These are phyloP conservation scores for Ptilodon capucinus DNA, from an alignment of 2,888 invertebrate genomes.

Conservation along the genomic window DNA sequence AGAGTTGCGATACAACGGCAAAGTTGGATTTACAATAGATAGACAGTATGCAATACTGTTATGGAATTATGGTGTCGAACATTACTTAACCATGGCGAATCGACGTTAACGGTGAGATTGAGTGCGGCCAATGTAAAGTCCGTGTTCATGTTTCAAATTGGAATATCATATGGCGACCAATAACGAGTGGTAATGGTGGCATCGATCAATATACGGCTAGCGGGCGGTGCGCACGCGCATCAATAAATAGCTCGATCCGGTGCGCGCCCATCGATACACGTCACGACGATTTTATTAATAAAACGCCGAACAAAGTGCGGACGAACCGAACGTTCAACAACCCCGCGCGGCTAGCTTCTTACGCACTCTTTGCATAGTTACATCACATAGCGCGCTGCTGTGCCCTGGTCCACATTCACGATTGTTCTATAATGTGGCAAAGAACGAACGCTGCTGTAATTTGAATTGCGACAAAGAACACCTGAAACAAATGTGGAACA, in stretches of 20 bases:
- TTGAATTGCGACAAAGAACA: constrained; percentile 7
- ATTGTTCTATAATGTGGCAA: constrained; percentile 29
- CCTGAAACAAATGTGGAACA: constrained; percentile 34
- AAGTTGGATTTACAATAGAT: constrained; percentile 29
- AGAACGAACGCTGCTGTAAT: constrained; percentile 6
- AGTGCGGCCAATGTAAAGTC: constrained; percentile 30
- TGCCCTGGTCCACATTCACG: constrained; percentile 44
- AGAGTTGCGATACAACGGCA: constrained; percentile 18
- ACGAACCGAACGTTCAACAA: constrained; percentile 71
- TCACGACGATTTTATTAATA: constrained; percentile 79
- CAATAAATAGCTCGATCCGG: constrained; percentile 73
- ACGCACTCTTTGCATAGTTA: constrained; percentile 53
- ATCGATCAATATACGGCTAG: constrained; percentile 51
- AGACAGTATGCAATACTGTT: constrained; percentile 33
- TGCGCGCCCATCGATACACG: constrained; percentile 71
- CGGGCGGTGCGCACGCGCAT: constrained; percentile 61
- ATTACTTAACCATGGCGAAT: constrained; percentile 43
- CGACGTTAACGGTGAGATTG: constrained; percentile 31
- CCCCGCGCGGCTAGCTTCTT: constrained; percentile 59
- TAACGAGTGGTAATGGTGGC: constrained; percentile 35
- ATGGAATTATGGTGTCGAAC: constrained; percentile 25
- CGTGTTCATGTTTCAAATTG: constrained; percentile 27
- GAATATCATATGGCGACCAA: constrained; percentile 30
- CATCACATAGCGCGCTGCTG: constrained; percentile 46
- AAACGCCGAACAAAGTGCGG: constrained; percentile 66